These are phyloP conservation scores for Apamea epomidion DNA, from an alignment of 2,888 invertebrate species.

Conservation along the genomic window DNA sequence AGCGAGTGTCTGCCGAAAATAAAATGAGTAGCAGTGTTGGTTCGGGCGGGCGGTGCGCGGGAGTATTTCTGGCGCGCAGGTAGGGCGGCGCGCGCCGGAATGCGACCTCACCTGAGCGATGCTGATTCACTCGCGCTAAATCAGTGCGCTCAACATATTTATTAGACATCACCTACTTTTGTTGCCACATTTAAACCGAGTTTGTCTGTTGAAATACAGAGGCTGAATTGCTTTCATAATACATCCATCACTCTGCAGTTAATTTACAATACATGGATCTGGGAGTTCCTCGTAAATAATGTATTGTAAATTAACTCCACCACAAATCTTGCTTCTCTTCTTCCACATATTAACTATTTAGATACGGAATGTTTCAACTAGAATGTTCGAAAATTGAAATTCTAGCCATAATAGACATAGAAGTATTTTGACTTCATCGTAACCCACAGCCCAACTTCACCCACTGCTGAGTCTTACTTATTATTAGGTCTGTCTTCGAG, in stretches of 20 bases:
- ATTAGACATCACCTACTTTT: slow-evolving; percentile 79
- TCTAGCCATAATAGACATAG: not conserved
- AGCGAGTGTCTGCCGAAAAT: slow-evolving; percentile 77
- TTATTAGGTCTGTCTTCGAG: not conserved
- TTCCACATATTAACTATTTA: not conserved
- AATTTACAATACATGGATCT: slow-evolving; percentile 32
- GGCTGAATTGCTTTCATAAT: slow-evolving; percentile 20
- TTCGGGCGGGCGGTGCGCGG: slow-evolving; percentile 80
- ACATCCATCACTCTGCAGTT: slow-evolving; percentile 33
- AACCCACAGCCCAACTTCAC: not conserved
- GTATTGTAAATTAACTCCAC: slow-evolving; percentile 27
- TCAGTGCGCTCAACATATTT: slow-evolving; percentile 85
- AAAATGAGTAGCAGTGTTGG: slow-evolving; percentile 74
- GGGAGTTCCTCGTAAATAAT: slow-evolving; percentile 6
- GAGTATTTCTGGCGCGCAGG: slow-evolving; percentile 89
- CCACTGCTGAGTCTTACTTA: not conserved
- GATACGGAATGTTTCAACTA: not conserved
- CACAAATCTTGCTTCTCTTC: not conserved
- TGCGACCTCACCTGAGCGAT: slow-evolving; percentile 89
- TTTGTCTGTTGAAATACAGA: slow-evolving; percentile 59
- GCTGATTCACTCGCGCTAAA: slow-evolving; percentile 88
- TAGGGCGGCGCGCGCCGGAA: slow-evolving; percentile 86
- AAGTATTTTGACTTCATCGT: not conserved
- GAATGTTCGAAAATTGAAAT: not conserved
- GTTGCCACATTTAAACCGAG: slow-evolving; percentile 72